phyloP scores from a whole-genome alignment of 2,888 invertebrate genomes.

The Siphlonurus alternatus region DNA sequence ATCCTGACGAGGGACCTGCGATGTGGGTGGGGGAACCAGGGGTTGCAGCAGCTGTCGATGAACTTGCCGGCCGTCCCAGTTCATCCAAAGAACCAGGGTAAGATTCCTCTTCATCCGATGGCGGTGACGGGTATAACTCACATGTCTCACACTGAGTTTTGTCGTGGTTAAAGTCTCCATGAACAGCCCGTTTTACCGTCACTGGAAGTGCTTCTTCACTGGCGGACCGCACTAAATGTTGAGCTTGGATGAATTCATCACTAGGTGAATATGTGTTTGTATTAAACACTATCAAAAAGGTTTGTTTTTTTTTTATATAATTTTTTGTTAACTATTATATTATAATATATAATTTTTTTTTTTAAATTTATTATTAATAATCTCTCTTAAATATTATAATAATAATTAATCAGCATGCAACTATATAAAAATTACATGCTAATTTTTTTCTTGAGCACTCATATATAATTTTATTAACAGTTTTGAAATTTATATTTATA shows the following conservation, averaged over 20 bases:
- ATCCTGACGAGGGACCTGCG: conserved; percentile 9
- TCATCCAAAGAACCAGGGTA: conserved; percentile 18
- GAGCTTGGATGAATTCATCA: conserved; percentile 96
- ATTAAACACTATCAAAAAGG: background rate
- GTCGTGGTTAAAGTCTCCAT: conserved; percentile 3
- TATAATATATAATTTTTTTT: background rate
- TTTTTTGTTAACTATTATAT: background rate
- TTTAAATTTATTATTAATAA: background rate
- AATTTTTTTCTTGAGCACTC: conserved; percentile 1
- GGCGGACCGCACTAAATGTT: conserved; percentile 90
- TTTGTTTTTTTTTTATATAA: background rate
- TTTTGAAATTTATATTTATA: background rate
- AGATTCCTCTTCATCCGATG: conserved; percentile 34
- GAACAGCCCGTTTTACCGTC: conserved; percentile 17
- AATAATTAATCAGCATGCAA: background rate
- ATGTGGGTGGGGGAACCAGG: background rate
- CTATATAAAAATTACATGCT: background rate
- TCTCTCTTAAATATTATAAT: background rate
- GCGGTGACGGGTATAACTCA: conserved; percentile 39
- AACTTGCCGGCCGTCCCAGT: conserved; percentile 2
- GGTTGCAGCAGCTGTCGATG: background rate
- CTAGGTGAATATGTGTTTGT: conserved; percentile 36
- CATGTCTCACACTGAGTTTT: conserved; percentile 8
- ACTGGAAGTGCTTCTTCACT: conserved; percentile 64
- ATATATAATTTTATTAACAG: background rate